Conservation (phyloP, 2,888 invertebrate species). For the Drosophila kambysellisi region DNA sequence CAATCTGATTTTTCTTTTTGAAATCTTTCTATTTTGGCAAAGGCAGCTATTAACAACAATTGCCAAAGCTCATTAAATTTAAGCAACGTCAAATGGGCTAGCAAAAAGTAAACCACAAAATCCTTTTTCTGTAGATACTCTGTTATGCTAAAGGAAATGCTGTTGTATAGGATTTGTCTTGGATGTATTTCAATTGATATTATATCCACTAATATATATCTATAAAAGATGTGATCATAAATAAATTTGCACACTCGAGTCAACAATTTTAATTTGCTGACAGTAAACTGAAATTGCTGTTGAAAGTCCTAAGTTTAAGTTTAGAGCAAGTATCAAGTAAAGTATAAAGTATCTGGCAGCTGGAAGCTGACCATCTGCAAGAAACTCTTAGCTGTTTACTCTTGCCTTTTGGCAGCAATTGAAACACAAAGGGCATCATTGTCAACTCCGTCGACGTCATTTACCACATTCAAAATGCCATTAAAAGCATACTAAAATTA, state of each 20-base stretch:
- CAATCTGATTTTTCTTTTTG: background rate
- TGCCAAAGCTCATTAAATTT: conserved; percentile 74
- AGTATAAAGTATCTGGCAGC: conserved; percentile 5
- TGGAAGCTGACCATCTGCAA: background rate
- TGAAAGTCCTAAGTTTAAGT: background rate
- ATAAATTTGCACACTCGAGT: background rate
- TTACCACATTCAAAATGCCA: conserved; percentile 80
- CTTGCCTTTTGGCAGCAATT: conserved; percentile 54
- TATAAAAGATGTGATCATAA: background rate
- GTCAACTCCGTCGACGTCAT: conserved; percentile 65
- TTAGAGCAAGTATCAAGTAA: conserved; percentile 1
- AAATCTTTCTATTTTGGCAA: conserved; percentile 5
- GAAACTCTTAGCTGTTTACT: conserved; percentile 6
- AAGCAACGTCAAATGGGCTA: conserved; percentile 26
- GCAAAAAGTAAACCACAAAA: conserved; percentile 63
- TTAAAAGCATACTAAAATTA: conserved; percentile 81
- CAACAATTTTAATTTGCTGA: background rate
- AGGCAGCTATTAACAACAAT: conserved; percentile 27
- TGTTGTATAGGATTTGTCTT: background rate
- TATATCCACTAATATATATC: background rate
- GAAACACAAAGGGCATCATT: conserved; percentile 67
- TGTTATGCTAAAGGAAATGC: background rate
- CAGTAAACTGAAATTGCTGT: background rate
- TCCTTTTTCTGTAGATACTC: conserved; percentile 37
- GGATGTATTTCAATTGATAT: background rate